These are phyloP conservation scores for Plutomurus gul DNA, from an alignment of 1,140 invertebrate genomes.

Conservation along the genomic window DNA sequence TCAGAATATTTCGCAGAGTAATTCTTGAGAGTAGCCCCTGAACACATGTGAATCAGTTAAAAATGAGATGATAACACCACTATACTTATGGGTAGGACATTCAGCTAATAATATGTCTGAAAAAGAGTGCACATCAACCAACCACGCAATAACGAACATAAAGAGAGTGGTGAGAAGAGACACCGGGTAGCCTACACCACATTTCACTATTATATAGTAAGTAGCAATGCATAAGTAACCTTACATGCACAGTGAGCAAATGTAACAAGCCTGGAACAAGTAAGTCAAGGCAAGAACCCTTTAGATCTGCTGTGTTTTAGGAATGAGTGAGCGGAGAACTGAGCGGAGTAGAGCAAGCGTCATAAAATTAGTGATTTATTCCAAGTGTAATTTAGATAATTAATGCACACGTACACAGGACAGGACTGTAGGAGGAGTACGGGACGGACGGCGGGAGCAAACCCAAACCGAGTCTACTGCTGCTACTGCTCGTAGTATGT, in stretches of 20 bases:
- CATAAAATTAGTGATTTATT: conserved; percentile 54
- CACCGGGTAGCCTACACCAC: no score
- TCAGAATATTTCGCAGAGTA: no score
- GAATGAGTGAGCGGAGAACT: conserved; percentile 11
- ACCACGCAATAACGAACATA: not conserved
- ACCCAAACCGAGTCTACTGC: conserved; percentile 5
- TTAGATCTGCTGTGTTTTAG: not conserved
- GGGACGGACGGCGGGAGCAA: conserved; percentile 24
- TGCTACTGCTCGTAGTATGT: no score
- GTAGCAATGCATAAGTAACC: no score
- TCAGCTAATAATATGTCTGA: not conserved
- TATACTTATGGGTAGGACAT: not conserved
- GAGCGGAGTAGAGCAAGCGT: conserved; percentile 35
- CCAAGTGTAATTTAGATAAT: conserved; percentile 52
- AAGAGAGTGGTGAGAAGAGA: not conserved
- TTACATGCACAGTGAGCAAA: no score
- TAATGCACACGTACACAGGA: conserved; percentile 47
- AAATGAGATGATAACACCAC: conserved; percentile 9
- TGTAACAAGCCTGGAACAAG: not conserved
- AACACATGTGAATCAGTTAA: conserved; percentile 8
- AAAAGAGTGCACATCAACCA: not conserved
- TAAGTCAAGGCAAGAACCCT: conserved; percentile 6
- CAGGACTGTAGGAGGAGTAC: conserved; percentile 19
- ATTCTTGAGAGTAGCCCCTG: no score
- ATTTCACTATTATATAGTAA: no score